Percentiles rank a stretch among this genome's conserved stretches.
phyloP scores from a whole-genome alignment of 2,888 invertebrate species.

The Ophioninae sp. region DNA sequence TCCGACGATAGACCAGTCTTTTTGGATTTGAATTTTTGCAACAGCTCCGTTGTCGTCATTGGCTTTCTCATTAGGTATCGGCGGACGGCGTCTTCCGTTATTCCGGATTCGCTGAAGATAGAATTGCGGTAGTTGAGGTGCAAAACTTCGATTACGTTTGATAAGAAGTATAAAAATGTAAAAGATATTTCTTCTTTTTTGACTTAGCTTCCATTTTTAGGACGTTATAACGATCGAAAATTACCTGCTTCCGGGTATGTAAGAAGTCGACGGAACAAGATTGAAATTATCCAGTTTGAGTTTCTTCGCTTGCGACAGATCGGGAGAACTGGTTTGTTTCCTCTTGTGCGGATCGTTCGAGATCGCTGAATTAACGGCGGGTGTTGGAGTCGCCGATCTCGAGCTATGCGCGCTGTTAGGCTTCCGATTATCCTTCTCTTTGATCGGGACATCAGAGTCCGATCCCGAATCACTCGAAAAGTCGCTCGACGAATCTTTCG shows the following conservation, averaged over 20 bases:
- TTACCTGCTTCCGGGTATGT: conserved; percentile 82
- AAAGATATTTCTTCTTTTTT: background rate
- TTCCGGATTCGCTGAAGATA: conserved; percentile 89
- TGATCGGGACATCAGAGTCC: conserved; percentile 68
- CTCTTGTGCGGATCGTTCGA: conserved; percentile 74
- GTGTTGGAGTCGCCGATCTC: conserved; percentile 76
- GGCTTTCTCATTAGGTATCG: conserved; percentile 97
- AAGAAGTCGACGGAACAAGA: conserved; percentile 79
- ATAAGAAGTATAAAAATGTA: too few relatives aligned
- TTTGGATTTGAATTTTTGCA: conserved; percentile 97
- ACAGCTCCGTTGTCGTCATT: conserved; percentile 97
- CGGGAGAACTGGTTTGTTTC: conserved; percentile 79
- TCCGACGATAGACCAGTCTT: conserved; percentile 95
- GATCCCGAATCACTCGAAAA: conserved; percentile 77
- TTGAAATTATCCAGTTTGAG: conserved; percentile 82
- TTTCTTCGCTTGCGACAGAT: conserved; percentile 82
- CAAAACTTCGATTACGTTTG: too few relatives aligned
- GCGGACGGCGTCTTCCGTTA: conserved; percentile 96
- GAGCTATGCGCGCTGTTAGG: conserved; percentile 82
- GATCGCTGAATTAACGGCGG: conserved; percentile 80
- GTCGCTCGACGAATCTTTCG: conserved; percentile 78
- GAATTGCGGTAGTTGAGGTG: background rate
- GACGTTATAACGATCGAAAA: conserved; percentile 29
- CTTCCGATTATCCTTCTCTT: conserved; percentile 82
- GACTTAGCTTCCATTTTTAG: background rate